These are phyloP conservation scores for Polypedilum vanderplanki DNA, from an alignment of 1,140 invertebrate genomes.

Conservation along the genomic window DNA sequence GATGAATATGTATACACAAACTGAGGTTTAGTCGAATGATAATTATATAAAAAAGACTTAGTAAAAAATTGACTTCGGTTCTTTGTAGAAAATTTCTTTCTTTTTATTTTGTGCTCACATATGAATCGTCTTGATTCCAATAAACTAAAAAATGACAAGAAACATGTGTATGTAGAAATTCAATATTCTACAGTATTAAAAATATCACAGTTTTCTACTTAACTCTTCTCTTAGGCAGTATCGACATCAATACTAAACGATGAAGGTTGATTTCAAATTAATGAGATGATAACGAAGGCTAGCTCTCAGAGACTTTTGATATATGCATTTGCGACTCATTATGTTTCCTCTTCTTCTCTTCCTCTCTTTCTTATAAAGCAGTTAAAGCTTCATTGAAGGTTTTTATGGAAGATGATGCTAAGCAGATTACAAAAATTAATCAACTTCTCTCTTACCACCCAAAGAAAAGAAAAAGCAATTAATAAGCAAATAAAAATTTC, in stretches of 20 bases:
- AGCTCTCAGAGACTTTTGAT: not conserved
- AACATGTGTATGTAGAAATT: conserved; percentile 19
- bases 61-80: too few species aligned
- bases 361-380: not conserved
- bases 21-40: too few species aligned
- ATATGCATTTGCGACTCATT: not conserved
- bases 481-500: too few species aligned
- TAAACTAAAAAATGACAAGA: not conserved
- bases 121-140: not conserved
- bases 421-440: too few species aligned
- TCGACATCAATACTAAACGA: not conserved
- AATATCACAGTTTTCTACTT: not conserved
- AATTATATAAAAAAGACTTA: too few species aligned
- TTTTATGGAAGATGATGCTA: not conserved
- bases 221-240: not conserved
- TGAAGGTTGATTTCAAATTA: conserved; percentile 18
- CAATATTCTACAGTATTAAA: conserved; percentile 1
- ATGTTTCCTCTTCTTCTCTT: not conserved
- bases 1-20: too few species aligned
- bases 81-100: too few species aligned
- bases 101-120: not conserved
- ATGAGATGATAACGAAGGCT: conserved; percentile 17
- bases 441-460: too few species aligned
- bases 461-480: too few species aligned
- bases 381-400: not conserved